These are phyloP conservation scores for Drosophila anomalata DNA, from an alignment of 2,888 invertebrate species.

Conservation along the genomic window DNA sequence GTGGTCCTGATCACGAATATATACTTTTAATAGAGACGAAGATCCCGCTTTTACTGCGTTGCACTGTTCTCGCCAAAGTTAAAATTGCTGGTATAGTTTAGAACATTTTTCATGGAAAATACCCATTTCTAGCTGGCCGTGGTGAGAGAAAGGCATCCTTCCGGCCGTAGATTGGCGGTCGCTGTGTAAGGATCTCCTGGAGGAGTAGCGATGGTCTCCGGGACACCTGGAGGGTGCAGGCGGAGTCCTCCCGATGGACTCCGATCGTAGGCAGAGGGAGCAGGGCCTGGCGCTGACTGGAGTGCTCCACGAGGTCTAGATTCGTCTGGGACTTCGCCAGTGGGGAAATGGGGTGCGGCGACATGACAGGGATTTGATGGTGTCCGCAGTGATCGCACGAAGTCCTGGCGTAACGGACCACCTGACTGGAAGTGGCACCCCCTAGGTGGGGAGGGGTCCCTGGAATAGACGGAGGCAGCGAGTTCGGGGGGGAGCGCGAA, in stretches of 20 bases:
- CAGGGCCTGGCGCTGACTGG: conserved; percentile 68
- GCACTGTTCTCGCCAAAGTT: too few relatives aligned
- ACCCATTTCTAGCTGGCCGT: conserved; percentile 75
- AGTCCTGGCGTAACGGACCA: conserved; percentile 72
- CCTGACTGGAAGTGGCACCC: conserved; percentile 50
- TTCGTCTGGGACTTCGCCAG: conserved; percentile 82
- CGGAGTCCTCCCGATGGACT: conserved; percentile 79
- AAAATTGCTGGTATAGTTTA: too few relatives aligned
- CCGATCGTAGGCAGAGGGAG: conserved; percentile 60
- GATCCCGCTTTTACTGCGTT: too few relatives aligned
- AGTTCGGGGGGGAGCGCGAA: conserved; percentile 54
- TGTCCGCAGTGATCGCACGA: conserved; percentile 81
- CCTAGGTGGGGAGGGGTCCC: conserved; percentile 21
- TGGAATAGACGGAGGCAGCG: conserved; percentile 26
- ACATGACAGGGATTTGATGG: conserved; percentile 81
- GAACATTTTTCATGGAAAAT: conserved; percentile 10
- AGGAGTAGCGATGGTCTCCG: conserved; percentile 82
- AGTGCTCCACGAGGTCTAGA: conserved; percentile 75
- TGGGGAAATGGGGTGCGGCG: conserved; percentile 81
- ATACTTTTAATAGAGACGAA: too few relatives aligned
- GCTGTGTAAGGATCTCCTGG: conserved; percentile 84
- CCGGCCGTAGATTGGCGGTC: conserved; percentile 88
- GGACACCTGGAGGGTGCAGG: conserved; percentile 81
- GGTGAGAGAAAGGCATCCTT: conserved; percentile 60
- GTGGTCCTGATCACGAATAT: too few relatives aligned